Evolutionary conservation across 64 coral and sea anemone genomes (phyloP).

Genomic region (Montipora sp.): DNA sequence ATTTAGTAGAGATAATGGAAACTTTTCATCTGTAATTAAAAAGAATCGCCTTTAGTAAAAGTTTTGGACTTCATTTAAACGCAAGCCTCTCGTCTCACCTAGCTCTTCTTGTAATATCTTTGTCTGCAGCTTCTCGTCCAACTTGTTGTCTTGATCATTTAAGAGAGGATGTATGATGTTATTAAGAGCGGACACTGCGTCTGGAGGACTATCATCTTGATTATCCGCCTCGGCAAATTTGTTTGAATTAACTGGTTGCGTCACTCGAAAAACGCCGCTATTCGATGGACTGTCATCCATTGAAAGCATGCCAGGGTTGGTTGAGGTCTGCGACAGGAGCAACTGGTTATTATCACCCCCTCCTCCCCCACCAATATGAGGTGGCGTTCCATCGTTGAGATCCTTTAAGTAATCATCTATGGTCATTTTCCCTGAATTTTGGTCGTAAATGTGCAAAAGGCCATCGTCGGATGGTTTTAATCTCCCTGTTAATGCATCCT

Average conservation of each 20-base stretch:
- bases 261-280: slow-evolving; percentile 4
- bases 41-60: neutral
- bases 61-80: no score
- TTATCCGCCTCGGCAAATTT: neutral
- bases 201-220: slow-evolving; percentile 13
- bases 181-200: slow-evolving; percentile 23
- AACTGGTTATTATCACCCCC: neutral
- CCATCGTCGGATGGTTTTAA: slow-evolving; percentile 25
- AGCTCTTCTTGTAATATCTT: slow-evolving; percentile 68
- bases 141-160: slow-evolving; percentile 61
- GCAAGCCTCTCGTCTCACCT: slow-evolving; percentile 9
- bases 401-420: slow-evolving; percentile 46
- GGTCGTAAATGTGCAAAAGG: slow-evolving; percentile 35
- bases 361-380: neutral
- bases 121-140: slow-evolving; percentile 45
- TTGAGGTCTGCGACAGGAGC: neutral
- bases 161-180: slow-evolving; percentile 64
- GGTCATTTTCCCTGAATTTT: slow-evolving; percentile 43
- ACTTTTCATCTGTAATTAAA: neutral
- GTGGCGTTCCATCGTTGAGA: slow-evolving; percentile 9
- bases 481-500: slow-evolving; percentile 20
- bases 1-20: no score
- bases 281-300: slow-evolving; percentile 4
- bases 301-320: neutral
- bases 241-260: neutral